These are phyloP conservation scores for Pituophis catenifer DNA, from an alignment of 2,113 vertebrate genomes.

Conservation along the genomic window DNA sequence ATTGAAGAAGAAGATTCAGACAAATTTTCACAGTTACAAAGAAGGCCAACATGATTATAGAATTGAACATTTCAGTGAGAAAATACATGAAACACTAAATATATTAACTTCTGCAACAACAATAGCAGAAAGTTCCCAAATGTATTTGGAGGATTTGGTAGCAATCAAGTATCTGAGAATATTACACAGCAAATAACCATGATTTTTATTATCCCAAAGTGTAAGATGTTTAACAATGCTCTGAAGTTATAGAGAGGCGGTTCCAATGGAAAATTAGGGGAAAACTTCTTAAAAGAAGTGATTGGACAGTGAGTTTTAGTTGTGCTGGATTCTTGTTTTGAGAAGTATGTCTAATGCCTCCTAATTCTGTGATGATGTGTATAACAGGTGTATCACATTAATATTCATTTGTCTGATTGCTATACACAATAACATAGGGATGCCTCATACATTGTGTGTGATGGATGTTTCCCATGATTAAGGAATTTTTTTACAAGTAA, in stretches of 20 bases:
- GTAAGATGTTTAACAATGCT: background rate
- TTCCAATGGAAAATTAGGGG: background rate
- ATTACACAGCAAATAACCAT: background rate
- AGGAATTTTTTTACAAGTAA: background rate
- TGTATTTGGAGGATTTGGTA: background rate
- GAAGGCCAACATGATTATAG: background rate
- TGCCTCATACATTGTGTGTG: background rate
- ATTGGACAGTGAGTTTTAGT: background rate
- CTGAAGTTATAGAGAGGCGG: background rate
- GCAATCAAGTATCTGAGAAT: background rate
- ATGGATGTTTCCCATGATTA: background rate
- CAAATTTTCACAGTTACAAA: background rate
- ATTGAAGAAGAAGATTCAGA: background rate
- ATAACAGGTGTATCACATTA: background rate
- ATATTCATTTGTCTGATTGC: background rate
- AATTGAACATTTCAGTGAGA: background rate
- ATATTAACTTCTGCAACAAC: background rate
- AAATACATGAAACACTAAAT: background rate
- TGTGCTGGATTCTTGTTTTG: background rate
- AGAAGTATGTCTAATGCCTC: background rate
- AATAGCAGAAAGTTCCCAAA: background rate
- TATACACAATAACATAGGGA: background rate
- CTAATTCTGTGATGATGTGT: background rate
- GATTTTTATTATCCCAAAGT: background rate
- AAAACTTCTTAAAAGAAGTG: background rate